Base-by-base conservation (phyloP, 2,113 vertebrate genomes). In the Lathamus discolor region DNA sequence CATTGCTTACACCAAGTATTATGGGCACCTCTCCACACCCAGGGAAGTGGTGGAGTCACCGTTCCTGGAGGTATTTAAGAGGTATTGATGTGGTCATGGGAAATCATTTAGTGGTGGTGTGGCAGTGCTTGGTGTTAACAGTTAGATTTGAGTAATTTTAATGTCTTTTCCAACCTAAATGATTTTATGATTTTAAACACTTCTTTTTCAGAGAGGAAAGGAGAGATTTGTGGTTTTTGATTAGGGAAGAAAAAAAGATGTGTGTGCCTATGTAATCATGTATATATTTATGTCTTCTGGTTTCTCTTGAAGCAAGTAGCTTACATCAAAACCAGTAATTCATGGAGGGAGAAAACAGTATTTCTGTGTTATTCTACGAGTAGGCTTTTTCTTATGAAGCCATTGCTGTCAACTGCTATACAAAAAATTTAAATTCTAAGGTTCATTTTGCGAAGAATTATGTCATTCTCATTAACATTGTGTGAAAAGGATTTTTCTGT, bases 401-500 rank as follows among this genome's bases (percentile, higher is more conserved):
- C 17, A 18, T 6, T 78, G 64, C 39, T 93, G 44, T 39, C 35
- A 41, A 63, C 37, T 54, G 67, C 46, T 43, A 12, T 16, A 61
- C 5, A 57, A 70, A 70, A 39, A 77, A 66, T 44, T 37, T 33
- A 54, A 73, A 52, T 49, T 68, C 29, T 61, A 83, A 31, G 7
- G 18, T 59, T 17, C 8, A 17, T 49, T 91, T 83, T 54, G 25
- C 85, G 67, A 79, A 59, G 17, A 75, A 48, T 20, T 61, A 25
- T 63, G 77, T 88, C 52, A 52, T 79, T 84, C 61, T 81, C 59
- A 39, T 55, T 85, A 46, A 41, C 9, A 24, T 74, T 62, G 85
- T 85, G 17, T 70, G 51, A 90, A 91, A 85, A 78, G 5, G 41
- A 51, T 35, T 51, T 44, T 83, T 91, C 75, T 77, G 54, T 90